Evolutionary conservation across 2,113 vertebrate genomes (phyloP), one percentile per base, ranked within the genome.

Genomic region (Bos taurus): DNA sequence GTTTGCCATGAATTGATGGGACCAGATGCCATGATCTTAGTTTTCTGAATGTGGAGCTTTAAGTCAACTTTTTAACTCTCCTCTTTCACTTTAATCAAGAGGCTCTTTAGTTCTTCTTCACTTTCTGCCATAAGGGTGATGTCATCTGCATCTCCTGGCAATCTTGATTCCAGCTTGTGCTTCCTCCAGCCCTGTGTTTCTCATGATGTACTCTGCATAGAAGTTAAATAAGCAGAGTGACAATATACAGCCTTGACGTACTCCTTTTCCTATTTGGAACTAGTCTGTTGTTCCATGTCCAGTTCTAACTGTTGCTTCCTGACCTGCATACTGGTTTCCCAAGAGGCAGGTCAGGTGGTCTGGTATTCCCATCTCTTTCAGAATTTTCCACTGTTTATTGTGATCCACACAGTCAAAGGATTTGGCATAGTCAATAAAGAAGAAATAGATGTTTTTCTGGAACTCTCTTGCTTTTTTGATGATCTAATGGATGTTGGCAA

Each of bases 401-500:
- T 67, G 33, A 67, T 36, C n/a, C n/a, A 21, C 62, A 64, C 9
- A 67, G 64, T 21, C 33, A 67, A 10, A 67, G 33, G 17, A 1
- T 67, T 67, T 67, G 33, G 33, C 8, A 10, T 21, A 21, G 17
- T 67, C 33, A 67, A 21, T 67, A 21, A 67, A 67, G 64, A 9
- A 67, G 62, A 67, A 67, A 67, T 67, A 36, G 64, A 67, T 67
- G 33, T 67, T 67, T 67, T 67, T 11, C 33, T 67, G 33, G 33
- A 67, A 21, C 64, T 67, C 64, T 67, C 64, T 36, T 67, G 64
- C 8, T 36, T 67, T 71, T 36, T 71, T 9, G 0, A 2, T 67
- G 33, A 71, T 36, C n/a, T 0, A 36, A 0, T 0, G 1, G n/a
- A 36, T 71, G n/a, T 21, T 71, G 64, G 17, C 17, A 67, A 10